Percentiles rank a stretch among this genome's conserved stretches.
Conservation (phyloP, 2,888 invertebrate species). For the Drosophila tripunctata region DNA sequence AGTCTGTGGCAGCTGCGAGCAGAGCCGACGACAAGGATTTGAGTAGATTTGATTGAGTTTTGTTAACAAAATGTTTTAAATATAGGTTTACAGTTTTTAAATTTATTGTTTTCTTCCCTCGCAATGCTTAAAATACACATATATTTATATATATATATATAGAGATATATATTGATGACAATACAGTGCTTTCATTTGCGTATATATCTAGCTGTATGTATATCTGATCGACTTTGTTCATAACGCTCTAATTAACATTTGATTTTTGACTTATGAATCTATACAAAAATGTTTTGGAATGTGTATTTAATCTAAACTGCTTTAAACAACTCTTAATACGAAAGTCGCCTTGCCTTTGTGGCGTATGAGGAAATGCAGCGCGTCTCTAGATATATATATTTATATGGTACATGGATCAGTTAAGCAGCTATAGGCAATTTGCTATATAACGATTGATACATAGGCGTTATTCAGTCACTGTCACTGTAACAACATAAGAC, state of each 20-base stretch:
- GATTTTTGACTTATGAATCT: slow-evolving; percentile 51
- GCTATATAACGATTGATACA: slow-evolving; percentile 15
- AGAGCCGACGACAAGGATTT: slow-evolving; percentile 44
- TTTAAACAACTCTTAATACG: slow-evolving; percentile 14
- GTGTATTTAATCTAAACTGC: neutral
- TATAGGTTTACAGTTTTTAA: slow-evolving; percentile 9
- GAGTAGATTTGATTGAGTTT: slow-evolving; percentile 75
- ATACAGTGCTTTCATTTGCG: slow-evolving; percentile 24
- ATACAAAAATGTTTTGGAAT: slow-evolving; percentile 24
- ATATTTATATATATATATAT: neutral
- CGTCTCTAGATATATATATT: too few species aligned
- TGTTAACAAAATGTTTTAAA: slow-evolving; percentile 1
- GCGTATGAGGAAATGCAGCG: slow-evolving; percentile 23
- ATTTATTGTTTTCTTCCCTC: slow-evolving; percentile 27
- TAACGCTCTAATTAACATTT: slow-evolving; percentile 45
- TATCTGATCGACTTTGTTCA: slow-evolving; percentile 39
- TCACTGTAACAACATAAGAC: slow-evolving; percentile 61
- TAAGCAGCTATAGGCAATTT: slow-evolving; percentile 42
- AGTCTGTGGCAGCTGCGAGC: neutral
- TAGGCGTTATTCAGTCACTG: slow-evolving; percentile 29
- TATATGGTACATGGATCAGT: slow-evolving; percentile 32
- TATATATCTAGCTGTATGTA: slow-evolving; percentile 37
- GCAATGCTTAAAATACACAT: slow-evolving; percentile 26
- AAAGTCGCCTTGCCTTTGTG: slow-evolving; percentile 1
- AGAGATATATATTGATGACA: slow-evolving; percentile 19